Percentiles rank a stretch among this genome's conserved stretches.
phyloP scores from a whole-genome alignment of 2,113 vertebrate genomes.

The Chlamydotis undulata region DNA sequence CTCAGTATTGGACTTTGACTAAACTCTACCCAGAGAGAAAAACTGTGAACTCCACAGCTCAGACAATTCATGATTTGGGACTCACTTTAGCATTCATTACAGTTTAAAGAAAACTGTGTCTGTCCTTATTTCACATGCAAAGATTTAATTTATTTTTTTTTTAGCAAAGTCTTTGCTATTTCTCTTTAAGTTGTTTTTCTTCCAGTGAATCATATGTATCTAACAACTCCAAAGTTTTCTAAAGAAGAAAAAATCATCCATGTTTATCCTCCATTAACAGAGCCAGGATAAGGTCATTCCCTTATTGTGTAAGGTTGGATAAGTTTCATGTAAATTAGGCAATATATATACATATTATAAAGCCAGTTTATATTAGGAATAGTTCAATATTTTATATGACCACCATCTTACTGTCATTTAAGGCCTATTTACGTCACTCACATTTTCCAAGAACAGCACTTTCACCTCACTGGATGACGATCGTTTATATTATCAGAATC shows the following conservation, averaged over 20 bases:
- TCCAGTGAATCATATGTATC: neutral
- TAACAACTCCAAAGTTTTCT: neutral
- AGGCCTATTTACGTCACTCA: neutral
- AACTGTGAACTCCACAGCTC: neutral
- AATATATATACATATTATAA: neutral
- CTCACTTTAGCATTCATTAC: neutral
- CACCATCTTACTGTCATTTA: neutral
- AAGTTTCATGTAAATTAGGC: neutral
- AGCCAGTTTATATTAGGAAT: neutral
- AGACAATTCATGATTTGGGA: neutral
- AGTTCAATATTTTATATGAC: neutral
- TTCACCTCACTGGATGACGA: neutral
- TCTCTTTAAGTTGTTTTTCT: neutral
- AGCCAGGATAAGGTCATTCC: neutral
- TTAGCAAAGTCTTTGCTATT: neutral
- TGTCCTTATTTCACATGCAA: neutral
- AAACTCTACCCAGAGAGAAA: neutral
- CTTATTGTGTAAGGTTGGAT: neutral
- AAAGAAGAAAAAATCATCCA: neutral
- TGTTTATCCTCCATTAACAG: neutral
- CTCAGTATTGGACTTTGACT: neutral
- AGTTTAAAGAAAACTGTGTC: neutral
- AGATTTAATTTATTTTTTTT: neutral
- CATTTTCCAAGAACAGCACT: neutral
- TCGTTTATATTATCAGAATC: neutral